Percentiles rank a stretch among this genome's conserved stretches.
phyloP scores from a whole-genome alignment of 2,113 vertebrate species.

The Eolophus roseicapilla region DNA sequence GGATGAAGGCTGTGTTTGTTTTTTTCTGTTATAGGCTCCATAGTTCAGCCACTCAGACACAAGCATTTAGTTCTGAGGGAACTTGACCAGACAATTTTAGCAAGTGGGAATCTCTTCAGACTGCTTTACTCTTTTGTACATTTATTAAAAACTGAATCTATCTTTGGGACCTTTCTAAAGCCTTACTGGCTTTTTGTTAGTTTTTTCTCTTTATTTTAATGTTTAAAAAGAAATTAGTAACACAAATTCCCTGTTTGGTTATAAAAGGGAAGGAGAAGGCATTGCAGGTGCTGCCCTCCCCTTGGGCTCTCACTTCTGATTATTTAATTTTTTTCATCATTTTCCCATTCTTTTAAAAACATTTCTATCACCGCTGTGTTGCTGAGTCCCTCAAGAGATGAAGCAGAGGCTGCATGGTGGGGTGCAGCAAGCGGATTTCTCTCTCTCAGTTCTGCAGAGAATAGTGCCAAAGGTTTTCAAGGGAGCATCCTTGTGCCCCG shows the following conservation, averaged over 20 bases:
- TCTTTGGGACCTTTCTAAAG: neutral
- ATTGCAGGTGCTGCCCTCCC: neutral
- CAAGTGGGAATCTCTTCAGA: neutral
- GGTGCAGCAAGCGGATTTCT: neutral
- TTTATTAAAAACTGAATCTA: neutral
- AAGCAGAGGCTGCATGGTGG: neutral
- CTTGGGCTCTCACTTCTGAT: neutral
- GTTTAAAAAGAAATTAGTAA: neutral
- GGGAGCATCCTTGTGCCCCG: neutral
- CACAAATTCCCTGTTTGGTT: neutral
- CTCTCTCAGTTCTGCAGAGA: neutral
- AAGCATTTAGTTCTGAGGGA: neutral
- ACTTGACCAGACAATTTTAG: neutral
- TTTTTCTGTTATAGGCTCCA: neutral
- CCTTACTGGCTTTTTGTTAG: neutral
- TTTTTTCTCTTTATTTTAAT: neutral
- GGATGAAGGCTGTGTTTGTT: neutral
- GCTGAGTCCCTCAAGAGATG: neutral
- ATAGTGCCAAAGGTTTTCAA: neutral
- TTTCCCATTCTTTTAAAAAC: neutral
- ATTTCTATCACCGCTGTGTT: accelerated
- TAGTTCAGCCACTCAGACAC: neutral
- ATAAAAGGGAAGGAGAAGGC: neutral
- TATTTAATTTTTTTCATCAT: neutral
- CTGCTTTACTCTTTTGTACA: neutral